Evolutionary conservation across 2,888 invertebrate species (phyloP).

Genomic region (Rhyacophila evoluta): DNA sequence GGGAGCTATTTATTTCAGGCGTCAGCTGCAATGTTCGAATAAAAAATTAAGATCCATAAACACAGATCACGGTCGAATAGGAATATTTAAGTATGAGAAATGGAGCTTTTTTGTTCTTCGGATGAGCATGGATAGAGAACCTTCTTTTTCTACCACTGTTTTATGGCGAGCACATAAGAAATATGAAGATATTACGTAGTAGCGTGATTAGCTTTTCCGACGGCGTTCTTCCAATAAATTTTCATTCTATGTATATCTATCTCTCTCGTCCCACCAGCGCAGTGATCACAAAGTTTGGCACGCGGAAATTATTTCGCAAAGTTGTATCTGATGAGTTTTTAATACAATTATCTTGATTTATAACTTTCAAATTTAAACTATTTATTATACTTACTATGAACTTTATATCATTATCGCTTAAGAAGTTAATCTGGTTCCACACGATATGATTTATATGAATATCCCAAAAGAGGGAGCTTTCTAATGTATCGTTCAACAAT

Average conservation of each 20-base stretch:
- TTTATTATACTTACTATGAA: too few species aligned
- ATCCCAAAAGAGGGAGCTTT: too few species aligned
- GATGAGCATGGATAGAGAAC: slow-evolving; percentile 7
- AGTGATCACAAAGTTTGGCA: background rate
- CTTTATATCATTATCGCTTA: too few species aligned
- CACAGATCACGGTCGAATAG: background rate
- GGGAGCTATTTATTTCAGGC: too few species aligned
- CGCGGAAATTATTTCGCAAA: background rate
- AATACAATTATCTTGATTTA: too few species aligned
- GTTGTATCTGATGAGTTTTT: too few species aligned
- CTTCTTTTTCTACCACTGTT: slow-evolving; percentile 18
- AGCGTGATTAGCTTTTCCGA: slow-evolving; percentile 51
- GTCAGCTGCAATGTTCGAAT: too few species aligned
- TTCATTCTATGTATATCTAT: slow-evolving; percentile 45
- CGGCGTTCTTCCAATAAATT: slow-evolving; percentile 51
- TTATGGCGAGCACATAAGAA: slow-evolving; percentile 38
- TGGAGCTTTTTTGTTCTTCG: background rate
- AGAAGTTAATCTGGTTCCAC: too few species aligned
- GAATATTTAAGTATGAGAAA: slow-evolving; percentile 14
- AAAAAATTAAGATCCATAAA: background rate
- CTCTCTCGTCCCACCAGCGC: background rate
- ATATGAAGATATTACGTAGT: slow-evolving; percentile 52
- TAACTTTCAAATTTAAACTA: too few species aligned
- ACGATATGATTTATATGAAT: too few species aligned
- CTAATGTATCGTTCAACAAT: too few species aligned